phyloP scores from a whole-genome alignment of 2,888 invertebrate species.

The Piscicola geometra region DNA sequence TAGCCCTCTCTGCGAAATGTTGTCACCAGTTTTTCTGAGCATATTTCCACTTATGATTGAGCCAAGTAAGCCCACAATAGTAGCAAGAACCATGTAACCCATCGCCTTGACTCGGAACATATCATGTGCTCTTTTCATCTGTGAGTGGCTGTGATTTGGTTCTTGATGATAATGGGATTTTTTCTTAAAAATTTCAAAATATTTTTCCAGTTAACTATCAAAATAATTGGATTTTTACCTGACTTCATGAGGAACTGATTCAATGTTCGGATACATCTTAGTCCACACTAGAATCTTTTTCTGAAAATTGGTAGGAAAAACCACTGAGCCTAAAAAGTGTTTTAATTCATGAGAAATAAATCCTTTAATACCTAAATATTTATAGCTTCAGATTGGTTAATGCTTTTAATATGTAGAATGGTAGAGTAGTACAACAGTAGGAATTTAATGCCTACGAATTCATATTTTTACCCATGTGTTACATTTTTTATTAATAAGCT shows the following conservation, averaged over 20 bases:
- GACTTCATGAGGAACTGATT: constrained; percentile 7
- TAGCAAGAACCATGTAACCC: background rate
- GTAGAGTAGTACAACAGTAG: too few relatives aligned
- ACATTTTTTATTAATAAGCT: too few relatives aligned
- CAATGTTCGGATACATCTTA: constrained; percentile 25
- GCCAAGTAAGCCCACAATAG: background rate
- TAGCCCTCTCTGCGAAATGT: background rate
- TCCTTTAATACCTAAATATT: too few relatives aligned
- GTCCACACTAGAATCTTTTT: constrained; percentile 27
- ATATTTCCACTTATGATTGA: background rate
- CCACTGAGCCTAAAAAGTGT: background rate
- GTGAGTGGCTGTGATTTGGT: background rate
- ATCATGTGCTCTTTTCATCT: constrained; percentile 4
- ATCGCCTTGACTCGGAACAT: background rate
- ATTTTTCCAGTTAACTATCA: background rate
- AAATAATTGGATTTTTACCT: background rate
- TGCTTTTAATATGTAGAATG: too few relatives aligned
- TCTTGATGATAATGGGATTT: background rate
- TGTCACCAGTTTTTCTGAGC: background rate
- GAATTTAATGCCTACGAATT: too few relatives aligned
- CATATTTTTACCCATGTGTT: too few relatives aligned
- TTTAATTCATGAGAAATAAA: too few relatives aligned
- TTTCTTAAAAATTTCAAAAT: background rate
- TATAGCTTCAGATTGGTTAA: too few relatives aligned
- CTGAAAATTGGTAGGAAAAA: constrained; percentile 25